A percentile compares a stretch with the other conserved stretches of the same genome.
phyloP scores from a whole-genome alignment of 1,140 invertebrate species.

The Drosophila serrata region DNA sequence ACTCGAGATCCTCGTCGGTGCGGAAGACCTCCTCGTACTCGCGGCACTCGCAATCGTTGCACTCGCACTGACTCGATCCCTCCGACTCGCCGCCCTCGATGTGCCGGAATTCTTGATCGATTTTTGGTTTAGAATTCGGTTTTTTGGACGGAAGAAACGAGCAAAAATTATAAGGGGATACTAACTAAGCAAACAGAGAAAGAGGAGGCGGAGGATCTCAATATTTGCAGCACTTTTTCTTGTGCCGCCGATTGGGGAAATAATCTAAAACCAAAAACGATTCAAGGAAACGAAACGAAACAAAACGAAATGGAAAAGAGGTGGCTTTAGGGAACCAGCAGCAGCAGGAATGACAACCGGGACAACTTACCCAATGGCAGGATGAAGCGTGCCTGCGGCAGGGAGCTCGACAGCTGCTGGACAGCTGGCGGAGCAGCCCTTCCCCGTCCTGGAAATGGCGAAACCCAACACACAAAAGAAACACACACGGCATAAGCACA shows the following conservation, averaged over 20 bases:
- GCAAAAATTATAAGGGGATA: slow-evolving; percentile 50
- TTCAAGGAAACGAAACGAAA: slow-evolving; percentile 33
- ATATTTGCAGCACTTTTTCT: slow-evolving; percentile 82
- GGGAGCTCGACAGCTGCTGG: slow-evolving; percentile 25
- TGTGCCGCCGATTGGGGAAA: slow-evolving; percentile 83
- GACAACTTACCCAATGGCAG: slow-evolving; percentile 81
- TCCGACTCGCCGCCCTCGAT: slow-evolving; percentile 79
- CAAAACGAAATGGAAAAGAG: slow-evolving; percentile 4
- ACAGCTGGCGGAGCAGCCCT: slow-evolving; percentile 23
- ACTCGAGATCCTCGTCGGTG: slow-evolving; percentile 71
- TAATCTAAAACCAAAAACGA: slow-evolving; percentile 79
- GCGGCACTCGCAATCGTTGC: slow-evolving; percentile 65
- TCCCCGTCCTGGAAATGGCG: slow-evolving; percentile 61
- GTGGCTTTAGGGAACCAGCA: slow-evolving; percentile 12
- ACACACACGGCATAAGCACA: slow-evolving; percentile 57
- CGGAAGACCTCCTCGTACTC: slow-evolving; percentile 72
- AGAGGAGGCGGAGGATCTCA: slow-evolving; percentile 38
- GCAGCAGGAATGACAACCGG: slow-evolving; percentile 21
- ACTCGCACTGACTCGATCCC: slow-evolving; percentile 53
- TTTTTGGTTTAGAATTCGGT: slow-evolving; percentile 32
- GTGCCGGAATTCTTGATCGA: slow-evolving; percentile 73
- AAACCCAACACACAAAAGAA: slow-evolving; percentile 57
- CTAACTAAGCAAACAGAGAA: slow-evolving; percentile 44
- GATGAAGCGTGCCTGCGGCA: slow-evolving; percentile 78
- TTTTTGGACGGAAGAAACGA: slow-evolving; percentile 40